Evolutionary conservation across 2,888 invertebrate genomes (phyloP).

Genomic region (Portevinia maculata): DNA sequence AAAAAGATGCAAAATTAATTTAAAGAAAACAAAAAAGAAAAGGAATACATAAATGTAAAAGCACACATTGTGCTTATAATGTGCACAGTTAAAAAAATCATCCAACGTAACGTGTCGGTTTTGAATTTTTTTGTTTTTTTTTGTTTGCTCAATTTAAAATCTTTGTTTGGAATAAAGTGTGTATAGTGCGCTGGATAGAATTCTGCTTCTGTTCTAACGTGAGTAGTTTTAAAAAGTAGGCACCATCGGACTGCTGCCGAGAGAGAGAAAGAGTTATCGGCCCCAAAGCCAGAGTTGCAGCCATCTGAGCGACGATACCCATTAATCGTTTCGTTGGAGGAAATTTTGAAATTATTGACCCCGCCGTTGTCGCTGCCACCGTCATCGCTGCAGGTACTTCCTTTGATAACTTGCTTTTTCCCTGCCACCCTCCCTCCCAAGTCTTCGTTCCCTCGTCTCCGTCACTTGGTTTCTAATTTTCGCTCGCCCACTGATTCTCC

Average conservation of each 20-base stretch:
- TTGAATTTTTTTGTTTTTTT: conserved; percentile 7
- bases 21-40: conserved; percentile 52
- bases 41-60: conserved; percentile 23
- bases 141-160: conserved; percentile 4
- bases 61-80: conserved; percentile 48
- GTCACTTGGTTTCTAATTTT: conserved; percentile 69
- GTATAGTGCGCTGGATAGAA: conserved; percentile 51
- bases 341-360: conserved; percentile 77
- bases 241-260: conserved; percentile 29
- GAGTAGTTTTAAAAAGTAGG: conserved; percentile 10
- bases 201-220: conserved; percentile 60
- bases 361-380: conserved; percentile 72
- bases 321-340: conserved; percentile 72
- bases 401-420: conserved; percentile 48
- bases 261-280: conserved; percentile 7
- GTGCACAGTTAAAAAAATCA: conserved; percentile 42
- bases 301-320: conserved; percentile 49
- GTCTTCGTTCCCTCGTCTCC: not conserved
- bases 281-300: conserved; percentile 14
- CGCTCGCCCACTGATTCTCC: conserved; percentile 39
- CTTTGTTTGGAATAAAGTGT: conserved; percentile 34
- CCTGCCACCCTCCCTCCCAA: not conserved
- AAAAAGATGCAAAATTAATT: conserved; percentile 72
- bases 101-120: conserved; percentile 54
- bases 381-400: conserved; percentile 69